Percentiles rank a stretch among this genome's conserved stretches.
These are phyloP conservation scores for Zaprionus taronus DNA, from an alignment of 1,140 invertebrate genomes.

Conservation along the genomic window DNA sequence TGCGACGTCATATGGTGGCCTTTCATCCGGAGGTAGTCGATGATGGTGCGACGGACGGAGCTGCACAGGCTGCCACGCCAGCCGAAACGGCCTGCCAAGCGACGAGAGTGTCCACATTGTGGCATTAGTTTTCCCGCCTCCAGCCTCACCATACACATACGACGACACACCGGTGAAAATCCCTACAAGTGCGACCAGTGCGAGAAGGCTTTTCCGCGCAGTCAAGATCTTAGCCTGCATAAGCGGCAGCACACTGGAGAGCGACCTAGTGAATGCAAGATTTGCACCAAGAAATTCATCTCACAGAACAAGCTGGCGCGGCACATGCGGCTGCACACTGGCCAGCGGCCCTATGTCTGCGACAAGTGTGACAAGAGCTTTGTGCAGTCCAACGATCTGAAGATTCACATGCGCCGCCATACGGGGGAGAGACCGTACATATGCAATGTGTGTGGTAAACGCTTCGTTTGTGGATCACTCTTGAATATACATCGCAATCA, in stretches of 20 bases:
- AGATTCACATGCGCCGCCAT: slow-evolving; percentile 85
- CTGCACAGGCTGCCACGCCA: background rate
- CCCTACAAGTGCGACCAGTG: slow-evolving; percentile 74
- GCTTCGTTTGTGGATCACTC: slow-evolving; percentile 71
- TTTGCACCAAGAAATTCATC: slow-evolving; percentile 85
- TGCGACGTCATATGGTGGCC: slow-evolving; percentile 62
- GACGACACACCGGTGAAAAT: slow-evolving; percentile 85
- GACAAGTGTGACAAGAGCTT: slow-evolving; percentile 86
- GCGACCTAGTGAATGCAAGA: slow-evolving; percentile 86
- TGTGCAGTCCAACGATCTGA: slow-evolving; percentile 86
- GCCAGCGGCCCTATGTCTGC: slow-evolving; percentile 86
- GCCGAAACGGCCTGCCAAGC: slow-evolving; percentile 58
- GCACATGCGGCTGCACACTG: slow-evolving; percentile 87
- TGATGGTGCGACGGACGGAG: background rate
- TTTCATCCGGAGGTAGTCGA: slow-evolving; percentile 57
- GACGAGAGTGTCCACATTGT: slow-evolving; percentile 85
- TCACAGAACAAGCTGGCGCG: slow-evolving; percentile 86
- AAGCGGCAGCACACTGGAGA: slow-evolving; percentile 86
- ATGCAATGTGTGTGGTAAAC: slow-evolving; percentile 65
- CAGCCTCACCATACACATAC: slow-evolving; percentile 86
- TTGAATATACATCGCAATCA: slow-evolving; percentile 66
- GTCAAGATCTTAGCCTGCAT: slow-evolving; percentile 83
- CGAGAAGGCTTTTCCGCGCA: slow-evolving; percentile 71
- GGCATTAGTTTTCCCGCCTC: slow-evolving; percentile 86
- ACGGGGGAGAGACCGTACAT: slow-evolving; percentile 86